Conservation (phyloP, 2,113 vertebrate species). For the Calyptommatus sinebrachiatus region DNA sequence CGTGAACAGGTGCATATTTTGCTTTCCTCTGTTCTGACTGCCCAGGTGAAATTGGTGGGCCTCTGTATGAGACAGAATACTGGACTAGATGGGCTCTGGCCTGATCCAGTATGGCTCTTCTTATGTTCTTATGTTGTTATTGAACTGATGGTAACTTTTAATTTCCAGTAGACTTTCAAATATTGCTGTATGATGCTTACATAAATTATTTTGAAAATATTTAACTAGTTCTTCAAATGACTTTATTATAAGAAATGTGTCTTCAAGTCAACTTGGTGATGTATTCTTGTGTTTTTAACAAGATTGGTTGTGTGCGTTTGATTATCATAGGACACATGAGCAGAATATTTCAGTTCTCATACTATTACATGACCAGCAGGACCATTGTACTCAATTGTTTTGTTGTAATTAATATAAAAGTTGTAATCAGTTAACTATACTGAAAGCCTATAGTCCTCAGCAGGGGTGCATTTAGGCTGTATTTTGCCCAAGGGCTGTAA, state of each 20-base stretch:
- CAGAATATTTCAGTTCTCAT: neutral
- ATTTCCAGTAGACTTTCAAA: neutral
- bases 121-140: no score
- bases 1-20: no score
- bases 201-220: neutral
- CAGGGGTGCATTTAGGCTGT: neutral
- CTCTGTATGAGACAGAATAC: no score
- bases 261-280: no score
- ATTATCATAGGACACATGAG: neutral
- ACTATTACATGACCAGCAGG: neutral
- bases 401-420: neutral
- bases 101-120: no score
- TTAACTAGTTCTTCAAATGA: neutral
- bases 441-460: neutral
- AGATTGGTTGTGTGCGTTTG: neutral
- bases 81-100: no score
- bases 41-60: no score
- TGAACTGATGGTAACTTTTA: neutral
- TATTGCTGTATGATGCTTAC: neutral
- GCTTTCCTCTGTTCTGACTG: no score
- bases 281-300: neutral
- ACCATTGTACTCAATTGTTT: neutral
- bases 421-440: neutral
- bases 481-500: no score
- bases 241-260: neutral